Evolutionary conservation across 2,888 invertebrate species (phyloP), one percentile per base, ranked within the genome.

Genomic region (Nebria salina): DNA sequence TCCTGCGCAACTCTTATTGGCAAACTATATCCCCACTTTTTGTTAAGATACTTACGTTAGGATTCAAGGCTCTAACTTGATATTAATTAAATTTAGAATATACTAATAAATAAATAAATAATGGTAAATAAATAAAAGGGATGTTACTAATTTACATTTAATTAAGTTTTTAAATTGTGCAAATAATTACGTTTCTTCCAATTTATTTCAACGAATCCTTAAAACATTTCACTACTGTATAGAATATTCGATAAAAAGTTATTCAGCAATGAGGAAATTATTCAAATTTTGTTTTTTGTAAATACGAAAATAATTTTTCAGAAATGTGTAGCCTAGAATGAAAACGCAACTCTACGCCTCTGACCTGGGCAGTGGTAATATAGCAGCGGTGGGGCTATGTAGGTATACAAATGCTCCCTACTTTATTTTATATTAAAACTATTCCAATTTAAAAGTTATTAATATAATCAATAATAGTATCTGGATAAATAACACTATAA

Each of bases 11-110:
- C 75, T 34, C 75, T 75, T 70, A 74, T 79, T 79, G 74, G 79
- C 79, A 79, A 79, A 79, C 68, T 66, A 11, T 13, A 26, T 72
- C 15, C 79, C 75, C 75, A 25, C 79, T 26, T 42, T 65, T 75
- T 54, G 13, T 11, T 3, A 70, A 54, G 8, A 54, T 54, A 54
- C 54, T 11, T 13, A 20, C 20, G 54, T 15, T 25, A 26, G 41
- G n/a, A 25, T 41, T 34, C 73, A 34, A 25, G 73, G 73, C 26
- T 15, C 34, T 72, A 26, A 25, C 26, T 68, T 25, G 9, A 2
- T 11, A 20, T 68, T 68, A 25, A 68, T 26, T 68, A 68, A n/a
- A 68, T 68, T 68, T 20, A 26, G 8, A 20, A 68, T 25, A n/a
- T 15, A 68, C 11, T 68, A 68, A 68, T 68, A 68, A 68, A 68